Conservation (phyloP, 2,113 vertebrate genomes). For the Dasyornis broadbenti region DNA sequence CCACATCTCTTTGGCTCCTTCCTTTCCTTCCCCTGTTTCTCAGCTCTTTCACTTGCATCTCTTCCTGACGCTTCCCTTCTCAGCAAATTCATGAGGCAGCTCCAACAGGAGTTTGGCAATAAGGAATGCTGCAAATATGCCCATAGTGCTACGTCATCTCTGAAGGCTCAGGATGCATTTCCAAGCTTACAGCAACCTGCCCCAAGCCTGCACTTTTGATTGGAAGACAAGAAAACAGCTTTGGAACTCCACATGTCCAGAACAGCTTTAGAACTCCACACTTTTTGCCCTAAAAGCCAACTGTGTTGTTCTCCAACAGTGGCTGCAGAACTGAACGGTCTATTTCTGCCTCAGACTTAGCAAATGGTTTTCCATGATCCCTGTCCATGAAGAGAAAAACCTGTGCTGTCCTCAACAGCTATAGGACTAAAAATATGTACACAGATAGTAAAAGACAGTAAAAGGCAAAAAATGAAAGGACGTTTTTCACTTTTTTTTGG, state of each 20-base stretch:
- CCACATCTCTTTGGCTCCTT: neutral
- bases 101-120: neutral
- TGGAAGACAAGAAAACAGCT: neutral
- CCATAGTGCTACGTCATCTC: neutral
- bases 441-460: neutral
- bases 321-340: neutral
- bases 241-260: neutral
- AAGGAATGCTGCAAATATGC: neutral
- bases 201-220: neutral
- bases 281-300: neutral
- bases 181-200: neutral
- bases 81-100: neutral
- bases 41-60: neutral
- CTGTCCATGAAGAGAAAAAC: neutral
- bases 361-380: neutral
- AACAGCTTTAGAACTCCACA: no score
- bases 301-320: neutral
- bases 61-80: neutral
- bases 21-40: neutral
- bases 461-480: neutral
- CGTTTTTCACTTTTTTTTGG: neutral
- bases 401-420: neutral
- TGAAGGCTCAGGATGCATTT: neutral
- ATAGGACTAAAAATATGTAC: neutral
- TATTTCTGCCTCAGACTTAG: neutral